Evolutionary conservation across 2,113 vertebrate genomes (phyloP), one percentile per base, ranked within the genome.

Genomic region (Neogale vison): DNA sequence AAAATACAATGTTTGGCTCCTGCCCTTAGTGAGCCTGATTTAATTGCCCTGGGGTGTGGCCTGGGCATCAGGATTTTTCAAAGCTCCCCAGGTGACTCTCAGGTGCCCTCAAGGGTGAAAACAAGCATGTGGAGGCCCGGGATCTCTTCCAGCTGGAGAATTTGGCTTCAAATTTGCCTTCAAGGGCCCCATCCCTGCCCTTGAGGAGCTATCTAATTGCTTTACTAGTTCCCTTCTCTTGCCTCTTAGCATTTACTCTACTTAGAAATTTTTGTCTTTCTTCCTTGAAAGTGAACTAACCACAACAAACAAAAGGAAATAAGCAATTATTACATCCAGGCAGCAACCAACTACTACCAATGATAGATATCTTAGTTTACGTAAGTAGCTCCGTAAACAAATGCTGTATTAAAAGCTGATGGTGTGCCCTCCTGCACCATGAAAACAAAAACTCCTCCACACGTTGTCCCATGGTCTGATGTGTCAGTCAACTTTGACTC

Each of bases 281-380:
- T 97, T 97, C 93, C 90, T 88, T 97, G 92, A 96, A 97, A 96
- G 65, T 96, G 71, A 97, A 88, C 52, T 98, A 98, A 97, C 90
- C 97, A 97, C 96, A 97, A 98, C 84, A 98, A 98, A 96, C 92
- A 90, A 97, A 96, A 97, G 96, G 59, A 98, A 98, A 86, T 55
- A 96, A 88, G 61, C 72, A 87, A 94, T 97, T 96, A 96, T 96
- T 97, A 63, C 17, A 97, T 95, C 65, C 84, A 96, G 90, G 67
- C 90, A 94, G 15, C 71, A 98, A 97, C 93, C 31, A 96, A 95
- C 76, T 65, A 82, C 71, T 82, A 97, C 52, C 61, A 92, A 80
- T 24, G 92, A 97, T 96, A 92, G 71, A 45, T 87, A 97, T 98
- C 97, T 97, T 90, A 84, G 80, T 96, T 97, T 87, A 96, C 84